Base-by-base conservation (phyloP, 2,797 vertebrate genomes). In the Champsocephalus gunnari region DNA sequence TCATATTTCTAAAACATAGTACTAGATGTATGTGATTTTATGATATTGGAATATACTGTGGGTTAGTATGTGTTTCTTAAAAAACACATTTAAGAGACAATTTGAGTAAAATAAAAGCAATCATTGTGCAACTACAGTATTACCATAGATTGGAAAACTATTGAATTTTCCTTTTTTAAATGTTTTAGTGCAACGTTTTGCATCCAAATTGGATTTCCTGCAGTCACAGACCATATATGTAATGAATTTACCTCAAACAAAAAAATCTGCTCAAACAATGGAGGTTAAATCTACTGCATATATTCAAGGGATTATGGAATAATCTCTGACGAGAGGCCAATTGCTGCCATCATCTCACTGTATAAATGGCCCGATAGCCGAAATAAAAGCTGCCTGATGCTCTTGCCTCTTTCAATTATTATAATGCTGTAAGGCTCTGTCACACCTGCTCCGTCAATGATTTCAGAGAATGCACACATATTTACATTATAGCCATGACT, bases 391-490 rank as follows among this genome's bases (percentile, higher is more conserved):
- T 53, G 67, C 54, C 53, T 38, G 34, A 61, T 45, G 19, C 19
- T 56, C 14, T 0, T 9, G 47, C 72, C 34, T 19, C 12, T 45
- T 28, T 28, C 5, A 28, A 28, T 28, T 5, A 5, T 28, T 28
- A 28, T 28, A 28, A 28, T 28, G 28, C 4, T 28, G 28, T 28
- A 28, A 28, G 28, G 3, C 32, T 50, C 62, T 70, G 63, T 73
- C 64, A 50, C 48, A 61, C 49, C 56, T 66, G 47, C 41, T 66
- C 56, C 32, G 24, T 47, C 63, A 43, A 8, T 12, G 44, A 69
- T 55, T 59, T 56, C 54, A 38, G 50, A 43, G 19, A 56, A 54
- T 53, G 28, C 63, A 41, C 43, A 49, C 16, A 38, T 34, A 24
- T 38, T 45, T 56, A 38, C 8, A 34, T 58, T 38, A 12, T n/a